These are phyloP conservation scores for Clarias batrachus DNA, from an alignment of 2,113 vertebrate species.

Conservation along the genomic window DNA sequence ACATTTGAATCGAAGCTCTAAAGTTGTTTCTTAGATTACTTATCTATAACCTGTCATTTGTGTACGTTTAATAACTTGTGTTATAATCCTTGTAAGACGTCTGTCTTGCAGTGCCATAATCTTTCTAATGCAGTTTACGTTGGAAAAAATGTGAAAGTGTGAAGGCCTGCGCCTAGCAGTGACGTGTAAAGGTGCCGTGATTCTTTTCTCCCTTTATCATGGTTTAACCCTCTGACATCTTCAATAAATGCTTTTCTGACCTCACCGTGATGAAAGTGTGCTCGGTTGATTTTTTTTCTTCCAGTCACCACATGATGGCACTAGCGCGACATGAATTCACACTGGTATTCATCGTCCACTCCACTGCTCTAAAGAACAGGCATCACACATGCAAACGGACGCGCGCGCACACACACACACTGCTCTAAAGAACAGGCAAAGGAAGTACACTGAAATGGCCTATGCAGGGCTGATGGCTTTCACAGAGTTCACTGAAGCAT, in stretches of 20 bases:
- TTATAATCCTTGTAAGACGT: slow-evolving; percentile 52
- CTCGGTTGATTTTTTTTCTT: neutral
- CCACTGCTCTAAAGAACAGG: neutral
- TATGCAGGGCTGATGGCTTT: slow-evolving; percentile 47
- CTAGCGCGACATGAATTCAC: neutral
- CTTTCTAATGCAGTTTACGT: slow-evolving; percentile 49
- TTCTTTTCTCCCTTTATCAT: slow-evolving; percentile 46
- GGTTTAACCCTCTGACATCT: slow-evolving; percentile 43
- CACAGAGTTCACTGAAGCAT: slow-evolving; percentile 39
- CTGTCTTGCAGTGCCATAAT: slow-evolving; percentile 42
- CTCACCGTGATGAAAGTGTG: slow-evolving; percentile 22
- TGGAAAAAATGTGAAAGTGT: slow-evolving; percentile 19
- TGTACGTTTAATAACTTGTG: slow-evolving; percentile 51
- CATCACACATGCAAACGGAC: neutral
- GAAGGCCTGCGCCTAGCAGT: slow-evolving; percentile 31
- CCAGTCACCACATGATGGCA: slow-evolving; percentile 38
- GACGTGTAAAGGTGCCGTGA: slow-evolving; percentile 38
- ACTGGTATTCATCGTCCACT: neutral
- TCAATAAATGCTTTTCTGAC: slow-evolving; percentile 50
- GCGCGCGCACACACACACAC: neutral
- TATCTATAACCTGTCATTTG: slow-evolving; percentile 42
- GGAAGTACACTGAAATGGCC: slow-evolving; percentile 5
- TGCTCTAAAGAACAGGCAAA: slow-evolving; percentile 3
- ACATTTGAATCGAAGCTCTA: slow-evolving; percentile 47
- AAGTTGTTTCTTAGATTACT: slow-evolving; percentile 35